phyloP scores from a whole-genome alignment of 2,113 vertebrate species.

The Rhea americana region DNA sequence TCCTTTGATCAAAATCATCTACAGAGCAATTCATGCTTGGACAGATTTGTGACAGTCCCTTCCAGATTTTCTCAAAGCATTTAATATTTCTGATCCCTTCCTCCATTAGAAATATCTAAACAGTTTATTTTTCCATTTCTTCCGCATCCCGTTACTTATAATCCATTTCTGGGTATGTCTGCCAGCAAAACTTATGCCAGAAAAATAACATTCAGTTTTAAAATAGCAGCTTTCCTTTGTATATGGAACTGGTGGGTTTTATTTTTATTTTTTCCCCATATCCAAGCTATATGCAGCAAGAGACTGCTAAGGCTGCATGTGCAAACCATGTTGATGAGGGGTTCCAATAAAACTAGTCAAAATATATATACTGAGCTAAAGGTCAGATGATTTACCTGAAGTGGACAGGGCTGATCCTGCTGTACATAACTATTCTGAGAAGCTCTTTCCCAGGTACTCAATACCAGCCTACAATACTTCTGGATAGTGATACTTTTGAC shows the following conservation, averaged over 20 bases:
- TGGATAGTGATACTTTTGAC: not conserved
- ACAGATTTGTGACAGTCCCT: slow-evolving; percentile 28
- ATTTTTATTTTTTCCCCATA: not conserved
- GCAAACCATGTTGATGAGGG: slow-evolving; percentile 13
- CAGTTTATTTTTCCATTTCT: slow-evolving; percentile 32
- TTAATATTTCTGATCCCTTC: slow-evolving; percentile 29
- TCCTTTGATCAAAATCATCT: slow-evolving; percentile 42
- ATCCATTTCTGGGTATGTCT: slow-evolving; percentile 23
- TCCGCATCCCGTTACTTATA: slow-evolving; percentile 18
- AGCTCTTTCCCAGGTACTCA: not conserved
- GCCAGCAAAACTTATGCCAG: slow-evolving; percentile 43
- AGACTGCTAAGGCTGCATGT: slow-evolving; percentile 30
- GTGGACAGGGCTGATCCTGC: slow-evolving; percentile 12
- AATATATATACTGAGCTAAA: not conserved
- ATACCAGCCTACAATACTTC: not conserved
- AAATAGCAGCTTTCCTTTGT: slow-evolving; percentile 39
- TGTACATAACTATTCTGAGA: not conserved
- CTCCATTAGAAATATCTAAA: slow-evolving; percentile 21
- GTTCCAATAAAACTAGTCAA: slow-evolving; percentile 19
- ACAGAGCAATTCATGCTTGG: slow-evolving; percentile 37
- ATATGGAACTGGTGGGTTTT: not conserved
- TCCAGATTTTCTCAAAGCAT: slow-evolving; percentile 26
- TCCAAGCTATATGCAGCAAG: not conserved
- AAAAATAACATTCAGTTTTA: slow-evolving; percentile 44
- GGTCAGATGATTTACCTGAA: slow-evolving; percentile 19